Percentiles rank a stretch among this genome's conserved stretches.
These are phyloP conservation scores for Lutjanus erythropterus DNA, from an alignment of 2,113 vertebrate species.

Conservation along the genomic window DNA sequence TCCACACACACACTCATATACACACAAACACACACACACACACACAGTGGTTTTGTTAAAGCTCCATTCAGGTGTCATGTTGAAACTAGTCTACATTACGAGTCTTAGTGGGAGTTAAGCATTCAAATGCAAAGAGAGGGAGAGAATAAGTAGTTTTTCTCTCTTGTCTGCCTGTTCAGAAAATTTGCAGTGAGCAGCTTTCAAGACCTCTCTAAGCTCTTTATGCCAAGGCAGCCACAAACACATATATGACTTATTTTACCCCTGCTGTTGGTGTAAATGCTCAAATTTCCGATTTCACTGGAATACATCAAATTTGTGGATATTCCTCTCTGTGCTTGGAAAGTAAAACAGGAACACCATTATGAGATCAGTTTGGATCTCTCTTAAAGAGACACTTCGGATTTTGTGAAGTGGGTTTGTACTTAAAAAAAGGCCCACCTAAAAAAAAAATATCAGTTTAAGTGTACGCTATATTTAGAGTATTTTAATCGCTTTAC, in stretches of 20 bases:
- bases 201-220: constrained; percentile 83
- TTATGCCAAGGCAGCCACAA: constrained; percentile 77
- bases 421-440: too few species aligned
- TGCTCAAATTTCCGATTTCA: background rate
- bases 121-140: constrained; percentile 57
- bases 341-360: background rate
- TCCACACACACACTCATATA: too few species aligned
- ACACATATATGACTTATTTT: background rate
- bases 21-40: too few species aligned
- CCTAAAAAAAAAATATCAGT: too few species aligned
- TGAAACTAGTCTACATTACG: constrained; percentile 62
- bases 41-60: constrained; percentile 55
- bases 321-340: background rate
- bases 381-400: too few species aligned
- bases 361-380: background rate
- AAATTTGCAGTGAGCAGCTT: constrained; percentile 81
- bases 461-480: too few species aligned
- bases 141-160: constrained; percentile 31
- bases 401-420: too few species aligned
- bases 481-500: too few species aligned
- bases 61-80: constrained; percentile 65
- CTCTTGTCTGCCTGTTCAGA: constrained; percentile 76
- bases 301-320: background rate
- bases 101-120: constrained; percentile 51
- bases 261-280: background rate